These are phyloP conservation scores for Tapirus indicus DNA, from an alignment of 2,797 vertebrate genomes.

Conservation along the genomic window DNA sequence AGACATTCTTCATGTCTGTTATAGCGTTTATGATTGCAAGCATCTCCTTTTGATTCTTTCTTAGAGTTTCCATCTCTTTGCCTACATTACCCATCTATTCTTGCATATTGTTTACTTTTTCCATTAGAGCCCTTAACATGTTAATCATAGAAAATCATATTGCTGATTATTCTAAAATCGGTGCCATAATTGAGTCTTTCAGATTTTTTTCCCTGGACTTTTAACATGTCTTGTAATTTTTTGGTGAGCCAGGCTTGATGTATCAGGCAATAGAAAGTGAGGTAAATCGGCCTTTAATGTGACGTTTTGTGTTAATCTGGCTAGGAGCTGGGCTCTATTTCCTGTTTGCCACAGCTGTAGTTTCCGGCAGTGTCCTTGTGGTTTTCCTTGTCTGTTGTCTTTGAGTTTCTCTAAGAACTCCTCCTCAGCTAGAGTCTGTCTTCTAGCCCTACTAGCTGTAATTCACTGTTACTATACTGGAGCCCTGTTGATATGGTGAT, in stretches of 20 bases:
- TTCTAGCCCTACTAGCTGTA: accelerated
- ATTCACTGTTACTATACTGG: neutral
- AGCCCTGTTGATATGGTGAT: neutral
- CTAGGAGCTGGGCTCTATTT: neutral
- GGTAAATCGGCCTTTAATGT: too few species aligned
- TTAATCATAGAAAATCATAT: neutral
- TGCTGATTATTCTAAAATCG: neutral
- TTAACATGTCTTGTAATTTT: neutral
- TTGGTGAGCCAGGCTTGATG: neutral
- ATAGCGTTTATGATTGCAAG: too few species aligned
- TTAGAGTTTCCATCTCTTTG: too few species aligned
- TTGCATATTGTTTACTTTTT: neutral
- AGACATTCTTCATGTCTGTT: too few species aligned
- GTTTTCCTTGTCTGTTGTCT: neutral
- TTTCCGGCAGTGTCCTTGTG: neutral
- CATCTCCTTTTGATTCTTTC: too few species aligned
- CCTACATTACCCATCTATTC: neutral
- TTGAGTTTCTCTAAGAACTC: neutral
- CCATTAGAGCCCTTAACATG: neutral
- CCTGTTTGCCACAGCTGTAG: neutral
- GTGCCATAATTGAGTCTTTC: neutral
- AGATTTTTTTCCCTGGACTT: neutral
- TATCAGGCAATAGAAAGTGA: too few species aligned
- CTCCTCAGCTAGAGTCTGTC: neutral
- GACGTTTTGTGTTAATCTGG: neutral